Percentiles rank a stretch among this genome's conserved stretches.
These are phyloP conservation scores for Lepilemur septentrionalis DNA, from an alignment of 2,797 vertebrate genomes.

Conservation along the genomic window DNA sequence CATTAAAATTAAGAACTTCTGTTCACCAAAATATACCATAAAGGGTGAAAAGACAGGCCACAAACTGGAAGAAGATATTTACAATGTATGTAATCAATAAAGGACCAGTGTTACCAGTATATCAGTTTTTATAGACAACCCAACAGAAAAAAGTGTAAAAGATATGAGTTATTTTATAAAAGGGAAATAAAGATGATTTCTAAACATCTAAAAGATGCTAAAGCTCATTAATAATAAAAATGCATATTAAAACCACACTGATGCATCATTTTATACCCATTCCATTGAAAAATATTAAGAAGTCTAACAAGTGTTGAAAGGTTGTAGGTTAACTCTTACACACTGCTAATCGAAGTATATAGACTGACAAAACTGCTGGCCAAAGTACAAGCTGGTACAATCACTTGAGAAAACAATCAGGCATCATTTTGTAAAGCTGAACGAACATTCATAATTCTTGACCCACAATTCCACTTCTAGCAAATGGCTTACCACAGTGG, in stretches of 20 bases:
- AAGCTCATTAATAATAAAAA: conserved; percentile 39
- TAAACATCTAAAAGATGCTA: conserved; percentile 22
- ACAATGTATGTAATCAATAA: neutral
- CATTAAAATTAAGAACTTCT: conserved; percentile 38
- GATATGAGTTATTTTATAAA: neutral
- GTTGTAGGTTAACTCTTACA: neutral
- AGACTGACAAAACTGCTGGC: conserved; percentile 5
- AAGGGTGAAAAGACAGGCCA: neutral
- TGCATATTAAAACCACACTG: conserved; percentile 30
- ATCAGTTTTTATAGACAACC: conserved; percentile 22
- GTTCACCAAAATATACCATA: conserved; percentile 17
- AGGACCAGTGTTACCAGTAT: neutral
- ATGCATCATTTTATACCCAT: neutral
- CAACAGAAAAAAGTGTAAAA: conserved; percentile 14
- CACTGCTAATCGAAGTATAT: neutral
- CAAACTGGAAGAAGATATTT: conserved; percentile 14
- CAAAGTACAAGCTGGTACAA: neutral
- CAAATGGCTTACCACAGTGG: neutral
- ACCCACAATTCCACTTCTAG: neutral
- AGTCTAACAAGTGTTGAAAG: neutral
- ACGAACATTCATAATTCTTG: neutral
- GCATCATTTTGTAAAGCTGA: neutral
- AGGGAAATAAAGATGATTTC: neutral
- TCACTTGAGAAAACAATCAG: neutral
- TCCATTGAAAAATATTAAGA: neutral